phyloP scores from a whole-genome alignment of 2,888 invertebrate genomes.

The Acleris holmiana region DNA sequence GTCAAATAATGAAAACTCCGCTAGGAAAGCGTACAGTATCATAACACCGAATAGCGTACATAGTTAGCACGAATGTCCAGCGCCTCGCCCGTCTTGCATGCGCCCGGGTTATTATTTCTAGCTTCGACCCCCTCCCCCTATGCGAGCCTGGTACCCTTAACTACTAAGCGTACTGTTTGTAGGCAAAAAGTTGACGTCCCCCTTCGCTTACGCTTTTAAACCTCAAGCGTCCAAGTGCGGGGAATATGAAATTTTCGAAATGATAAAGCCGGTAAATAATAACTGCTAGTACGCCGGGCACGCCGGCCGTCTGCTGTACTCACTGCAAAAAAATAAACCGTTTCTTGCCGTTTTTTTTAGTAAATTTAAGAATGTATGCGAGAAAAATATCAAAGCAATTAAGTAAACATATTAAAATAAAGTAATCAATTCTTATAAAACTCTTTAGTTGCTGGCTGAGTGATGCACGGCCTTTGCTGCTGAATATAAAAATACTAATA shows the following conservation, averaged over 20 bases:
- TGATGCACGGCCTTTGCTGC: no score
- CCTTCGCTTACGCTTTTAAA: constrained; percentile 79
- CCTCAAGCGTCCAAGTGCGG: constrained; percentile 84
- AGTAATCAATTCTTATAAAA: no score
- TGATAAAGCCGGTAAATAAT: constrained; percentile 85
- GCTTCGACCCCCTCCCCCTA: constrained; percentile 69
- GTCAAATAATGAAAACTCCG: not conserved
- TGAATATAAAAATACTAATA: no score
- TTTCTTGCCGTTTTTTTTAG: not conserved
- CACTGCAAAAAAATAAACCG: constrained; percentile 43
- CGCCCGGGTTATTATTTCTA: constrained; percentile 79
- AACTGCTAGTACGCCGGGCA: constrained; percentile 80
- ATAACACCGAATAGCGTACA: constrained; percentile 11
- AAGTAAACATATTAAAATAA: no score
- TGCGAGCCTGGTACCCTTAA: constrained; percentile 53
- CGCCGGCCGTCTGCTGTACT: constrained; percentile 65
- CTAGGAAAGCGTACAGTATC: constrained; percentile 17
- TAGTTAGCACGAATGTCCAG: constrained; percentile 51
- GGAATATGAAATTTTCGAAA: constrained; percentile 85
- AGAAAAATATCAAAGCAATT: no score
- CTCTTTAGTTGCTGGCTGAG: no score
- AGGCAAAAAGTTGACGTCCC: constrained; percentile 74
- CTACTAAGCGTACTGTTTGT: constrained; percentile 74
- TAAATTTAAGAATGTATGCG: not conserved
- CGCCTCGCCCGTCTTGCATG: constrained; percentile 66